Base-by-base conservation (phyloP, 2,888 invertebrate genomes). In the Calameuta pallipes region DNA sequence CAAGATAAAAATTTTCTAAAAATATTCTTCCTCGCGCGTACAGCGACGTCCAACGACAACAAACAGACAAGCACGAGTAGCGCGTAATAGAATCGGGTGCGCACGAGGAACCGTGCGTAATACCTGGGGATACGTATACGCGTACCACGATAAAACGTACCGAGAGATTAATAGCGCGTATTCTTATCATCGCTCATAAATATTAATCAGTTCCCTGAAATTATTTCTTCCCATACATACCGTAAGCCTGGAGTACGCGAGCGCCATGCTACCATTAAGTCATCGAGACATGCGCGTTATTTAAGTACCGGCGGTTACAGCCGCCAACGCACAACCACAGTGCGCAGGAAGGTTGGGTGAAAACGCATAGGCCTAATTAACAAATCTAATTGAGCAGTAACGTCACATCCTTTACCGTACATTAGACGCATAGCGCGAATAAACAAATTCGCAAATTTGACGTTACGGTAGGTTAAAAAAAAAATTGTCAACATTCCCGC, bases 181-280 rank as follows among this genome's bases (percentile, higher is more conserved):
- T 34, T 23, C 31, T 31, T 71, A 71, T 71, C 71, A 34, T 23
- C 33, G 31, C 31, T 71, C 33, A 31, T 71, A 71, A 71, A 71
- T 71, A 71, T 71, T 71, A 71, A 71, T 71, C 71, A 71, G 71
- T 31, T 9, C 31, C 12, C 71, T 71, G 31, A n/a, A 13, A 71
- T 34, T 71, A 2, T 31, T 30, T 31, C 31, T 34, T 71, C 31
- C 31, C 71, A 13, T 13, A 71, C 13, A 33, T 12, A 71, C 33
- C 30, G 31, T 9, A 15, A 15, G 11, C 11, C 3, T 11, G 31
- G 23, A 34, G 71, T 71, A 71, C 11, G 71, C 30, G 71, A 15
- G 9, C 6, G 31, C 31, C 23, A 56, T 9, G 56, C 23, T 56
- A 56, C 56, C 56, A 56, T 56, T 56, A 23, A 56, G 56, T 56